Evolutionary conservation across 2,797 vertebrate species (phyloP), one percentile per base, ranked within the genome.

Genomic region (Sphenopsis melanotis): DNA sequence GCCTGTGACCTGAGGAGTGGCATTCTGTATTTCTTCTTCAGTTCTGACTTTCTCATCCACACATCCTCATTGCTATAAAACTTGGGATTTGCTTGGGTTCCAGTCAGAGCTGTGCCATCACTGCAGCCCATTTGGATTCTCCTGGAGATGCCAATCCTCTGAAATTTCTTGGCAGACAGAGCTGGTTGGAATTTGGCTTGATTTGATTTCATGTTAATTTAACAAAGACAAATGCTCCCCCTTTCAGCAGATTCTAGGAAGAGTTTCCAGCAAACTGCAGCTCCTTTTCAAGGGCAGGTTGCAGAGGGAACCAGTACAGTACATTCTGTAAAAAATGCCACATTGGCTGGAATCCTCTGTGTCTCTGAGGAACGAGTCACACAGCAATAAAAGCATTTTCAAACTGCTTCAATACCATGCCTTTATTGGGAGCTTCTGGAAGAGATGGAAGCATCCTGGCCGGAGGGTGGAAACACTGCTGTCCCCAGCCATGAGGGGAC

Each of bases 201-300:
- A 42, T 84, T 90, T 84, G 66, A 46, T 90, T 88, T 88, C 71
- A 29, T 17, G 83, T 82, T 81, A 69, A 84, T 87, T 92, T 90
- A 88, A 76, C 74, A 71, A 80, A 76, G 83, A 94, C 37, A 55
- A 93, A 93, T 94, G 59, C 15, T 52, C 16, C 16, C 49, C 56
- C 42, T 72, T 60, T 56, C 49, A 65, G 64, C 2, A 16, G 80
- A 30, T 47, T 76, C 49, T 83, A 71, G 70, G 55, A 79, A 56
- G 52, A 15, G 32, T 60, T 94, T 79, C 80, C 80, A 95, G 90
- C 39, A 79, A 93, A 59, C 32, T 79, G 50, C 46, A 83, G 56
- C 26, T 56, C 11, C 53, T 83, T 55, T 74, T 81, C 50, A 59
- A 80, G 59, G 71, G 26, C 70, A 41, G 26, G n/a, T 24, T 70